These are phyloP conservation scores for Muschampia plurimacula DNA, from an alignment of 2,888 invertebrate genomes.

Conservation along the genomic window DNA sequence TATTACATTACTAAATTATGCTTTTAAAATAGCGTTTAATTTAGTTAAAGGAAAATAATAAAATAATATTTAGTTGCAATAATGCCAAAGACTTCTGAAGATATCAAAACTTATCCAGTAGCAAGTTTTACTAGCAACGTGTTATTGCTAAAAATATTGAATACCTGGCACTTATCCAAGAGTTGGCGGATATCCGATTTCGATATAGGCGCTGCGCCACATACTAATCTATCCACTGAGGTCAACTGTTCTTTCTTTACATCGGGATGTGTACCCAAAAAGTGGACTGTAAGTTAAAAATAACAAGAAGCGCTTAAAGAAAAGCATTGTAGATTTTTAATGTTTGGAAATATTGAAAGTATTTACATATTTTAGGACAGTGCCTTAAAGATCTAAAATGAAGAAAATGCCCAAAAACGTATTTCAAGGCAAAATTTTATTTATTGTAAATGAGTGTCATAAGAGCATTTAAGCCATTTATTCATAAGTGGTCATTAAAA, in stretches of 20 bases:
- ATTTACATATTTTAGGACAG: neutral
- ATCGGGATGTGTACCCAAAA: constrained; percentile 22
- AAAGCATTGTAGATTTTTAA: neutral
- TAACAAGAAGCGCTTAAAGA: neutral
- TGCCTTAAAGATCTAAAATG: no score
- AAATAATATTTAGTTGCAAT: neutral
- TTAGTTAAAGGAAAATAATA: neutral
- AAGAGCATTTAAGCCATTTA: no score
- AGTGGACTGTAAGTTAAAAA: constrained; percentile 10
- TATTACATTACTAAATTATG: neutral
- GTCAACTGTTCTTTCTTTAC: constrained; percentile 30
- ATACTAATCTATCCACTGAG: constrained; percentile 19
- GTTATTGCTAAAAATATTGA: constrained; percentile 15
- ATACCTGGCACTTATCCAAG: constrained; percentile 28
- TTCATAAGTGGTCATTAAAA: no score
- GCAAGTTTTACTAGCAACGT: constrained; percentile 5
- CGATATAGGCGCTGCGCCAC: constrained; percentile 23
- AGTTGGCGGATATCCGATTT: constrained; percentile 17
- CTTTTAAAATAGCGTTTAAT: neutral
- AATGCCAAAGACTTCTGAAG: neutral
- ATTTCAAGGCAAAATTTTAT: neutral
- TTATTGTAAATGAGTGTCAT: neutral
- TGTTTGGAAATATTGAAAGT: neutral
- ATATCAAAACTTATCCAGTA: neutral
- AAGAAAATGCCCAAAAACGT: neutral